Base-by-base conservation (phyloP, 2,113 vertebrate species). In the Lophius piscatorius region DNA sequence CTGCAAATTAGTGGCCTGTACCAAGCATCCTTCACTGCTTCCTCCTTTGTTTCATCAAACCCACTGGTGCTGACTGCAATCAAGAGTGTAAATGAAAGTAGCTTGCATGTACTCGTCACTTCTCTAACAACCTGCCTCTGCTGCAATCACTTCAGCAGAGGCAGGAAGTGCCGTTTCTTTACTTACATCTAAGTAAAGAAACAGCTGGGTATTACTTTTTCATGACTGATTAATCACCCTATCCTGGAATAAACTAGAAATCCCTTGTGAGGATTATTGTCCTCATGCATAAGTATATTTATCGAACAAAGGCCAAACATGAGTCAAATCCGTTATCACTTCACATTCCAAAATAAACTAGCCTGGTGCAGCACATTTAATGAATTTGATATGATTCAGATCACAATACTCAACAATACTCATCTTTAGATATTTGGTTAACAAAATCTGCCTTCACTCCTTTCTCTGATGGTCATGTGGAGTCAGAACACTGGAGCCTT, bases 51-150 rank as follows among this genome's bases (percentile, higher is more conserved):
- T 65, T 49, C 60, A 36, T 57, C 12, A 35, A 56, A 24, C 50
- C 45, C 22, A 34, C 44, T 33, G 17, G 44, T 28, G 31, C 36
- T 49, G 36, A 41, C 64, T 63, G 64, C 68, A 75, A 72, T 78
- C 80, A 79, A 63, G 16, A 16, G 16, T 61, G 67, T 68, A 56
- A 60, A 52, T 64, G 56, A 62, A 47, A 58, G 44, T 48, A 64
- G 5, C 3, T 31, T 31, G 57, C 40, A 23, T 70, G 47, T 52
- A 47, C 59, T 67, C 49, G 58, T 31, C 9, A 31, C 67, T 70
- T 38, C 44, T 59, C 41, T 42, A 47, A 57, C n/a, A 65, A 69
- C 64, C 52, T 68, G 42, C 47, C 22, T 59, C 39, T 51, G 33
- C 34, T 58, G 18, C 35, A 17, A 7, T 45, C 52, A 51, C 22